These are phyloP conservation scores for Oreochromis grahami DNA, from an alignment of 2,797 vertebrate species.

Conservation along the genomic window DNA sequence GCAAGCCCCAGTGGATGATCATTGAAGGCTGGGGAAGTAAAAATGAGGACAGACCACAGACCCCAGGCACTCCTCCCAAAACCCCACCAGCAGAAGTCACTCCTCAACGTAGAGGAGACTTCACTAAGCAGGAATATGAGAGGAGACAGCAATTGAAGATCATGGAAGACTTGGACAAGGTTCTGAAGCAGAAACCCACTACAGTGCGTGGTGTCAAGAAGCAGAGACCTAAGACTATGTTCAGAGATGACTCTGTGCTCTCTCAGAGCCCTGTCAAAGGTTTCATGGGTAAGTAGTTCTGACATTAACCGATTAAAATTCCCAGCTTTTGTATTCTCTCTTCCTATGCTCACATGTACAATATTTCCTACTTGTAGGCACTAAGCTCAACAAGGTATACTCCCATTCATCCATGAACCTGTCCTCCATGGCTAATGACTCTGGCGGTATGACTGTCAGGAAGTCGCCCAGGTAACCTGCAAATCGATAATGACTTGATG, in stretches of 20 bases:
- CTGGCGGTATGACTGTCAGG: slow-evolving; percentile 75
- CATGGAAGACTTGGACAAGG: slow-evolving; percentile 92
- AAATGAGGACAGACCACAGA: slow-evolving; percentile 64
- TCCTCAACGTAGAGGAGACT: slow-evolving; percentile 81
- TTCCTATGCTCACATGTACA: background rate
- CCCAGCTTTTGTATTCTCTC: background rate
- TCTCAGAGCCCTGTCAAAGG: slow-evolving; percentile 86
- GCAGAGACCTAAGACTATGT: slow-evolving; percentile 86
- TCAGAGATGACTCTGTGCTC: slow-evolving; percentile 87
- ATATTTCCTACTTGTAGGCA: slow-evolving; percentile 63
- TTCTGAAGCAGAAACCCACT: slow-evolving; percentile 83
- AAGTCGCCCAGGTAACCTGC: slow-evolving; percentile 78
- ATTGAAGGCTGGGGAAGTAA: slow-evolving; percentile 73
- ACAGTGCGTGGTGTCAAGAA: slow-evolving; percentile 81
- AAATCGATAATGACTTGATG: background rate
- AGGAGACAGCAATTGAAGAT: slow-evolving; percentile 88
- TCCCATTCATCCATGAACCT: slow-evolving; percentile 90
- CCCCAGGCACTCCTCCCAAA: slow-evolving; percentile 63
- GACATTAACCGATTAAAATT: background rate
- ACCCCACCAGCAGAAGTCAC: slow-evolving; percentile 71
- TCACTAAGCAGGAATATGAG: slow-evolving; percentile 86
- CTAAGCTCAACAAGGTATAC: slow-evolving; percentile 86
- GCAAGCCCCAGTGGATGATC: slow-evolving; percentile 77
- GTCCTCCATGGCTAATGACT: slow-evolving; percentile 85
- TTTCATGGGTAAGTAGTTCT: slow-evolving; percentile 76